Evolutionary conservation across 1,140 invertebrate species (phyloP).

Genomic region (Scylla paramamosain): DNA sequence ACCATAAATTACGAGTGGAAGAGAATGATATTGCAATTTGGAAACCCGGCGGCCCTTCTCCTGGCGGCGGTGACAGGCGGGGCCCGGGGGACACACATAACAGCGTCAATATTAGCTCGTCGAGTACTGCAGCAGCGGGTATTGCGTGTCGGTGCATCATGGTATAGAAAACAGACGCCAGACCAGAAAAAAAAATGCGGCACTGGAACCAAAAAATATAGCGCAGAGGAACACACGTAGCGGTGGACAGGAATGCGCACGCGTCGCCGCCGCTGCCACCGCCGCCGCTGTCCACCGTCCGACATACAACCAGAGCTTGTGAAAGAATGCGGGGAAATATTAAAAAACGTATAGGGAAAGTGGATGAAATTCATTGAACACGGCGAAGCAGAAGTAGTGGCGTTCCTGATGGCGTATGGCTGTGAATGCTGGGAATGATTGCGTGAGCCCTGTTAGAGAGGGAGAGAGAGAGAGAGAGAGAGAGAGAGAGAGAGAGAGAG

Average conservation of each 20-base stretch:
- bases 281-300: too few species aligned
- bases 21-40: constrained; percentile 6
- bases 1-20: constrained; percentile 14
- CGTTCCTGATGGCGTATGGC: background rate
- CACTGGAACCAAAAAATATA: background rate
- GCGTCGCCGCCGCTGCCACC: too few species aligned
- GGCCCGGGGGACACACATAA: background rate
- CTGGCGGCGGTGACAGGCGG: background rate
- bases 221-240: background rate
- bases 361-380: constrained; percentile 27
- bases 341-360: constrained; percentile 25
- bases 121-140: background rate
- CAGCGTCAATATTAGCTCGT: background rate
- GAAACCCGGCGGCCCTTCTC: background rate
- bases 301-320: background rate
- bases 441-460: background rate
- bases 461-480: background rate
- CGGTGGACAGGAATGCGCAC: background rate
- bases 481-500: background rate
- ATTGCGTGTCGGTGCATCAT: background rate
- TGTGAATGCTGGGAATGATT: background rate
- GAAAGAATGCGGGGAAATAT: constrained; percentile 39
- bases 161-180: background rate
- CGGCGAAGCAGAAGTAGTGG: constrained; percentile 11
- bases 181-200: background rate